phyloP scores from a whole-genome alignment of 1,140 invertebrate genomes.

The Cherax quadricarinatus region DNA sequence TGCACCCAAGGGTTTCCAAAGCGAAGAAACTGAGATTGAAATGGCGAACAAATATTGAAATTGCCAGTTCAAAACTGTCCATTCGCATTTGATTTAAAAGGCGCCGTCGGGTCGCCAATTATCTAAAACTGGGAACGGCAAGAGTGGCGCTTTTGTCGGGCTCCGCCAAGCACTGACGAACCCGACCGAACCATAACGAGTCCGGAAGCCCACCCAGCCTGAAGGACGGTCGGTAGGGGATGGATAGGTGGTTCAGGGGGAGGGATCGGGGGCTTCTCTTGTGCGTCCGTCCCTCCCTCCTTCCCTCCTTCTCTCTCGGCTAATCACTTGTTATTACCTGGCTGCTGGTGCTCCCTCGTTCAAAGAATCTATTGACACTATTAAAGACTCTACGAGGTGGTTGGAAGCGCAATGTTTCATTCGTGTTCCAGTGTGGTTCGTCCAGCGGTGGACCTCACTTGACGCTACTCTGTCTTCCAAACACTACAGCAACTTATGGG shows the following conservation, averaged over 20 bases:
- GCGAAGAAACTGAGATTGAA: slow-evolving; percentile 44
- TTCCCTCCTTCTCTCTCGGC: not conserved
- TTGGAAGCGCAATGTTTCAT: no score
- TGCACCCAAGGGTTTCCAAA: slow-evolving; percentile 35
- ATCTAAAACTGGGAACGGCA: slow-evolving; percentile 43
- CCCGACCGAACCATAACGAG: not conserved
- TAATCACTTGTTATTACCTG: not conserved
- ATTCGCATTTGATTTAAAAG: slow-evolving; percentile 30
- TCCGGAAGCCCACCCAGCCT: not conserved
- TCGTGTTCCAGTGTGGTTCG: no score
- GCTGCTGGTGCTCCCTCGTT: not conserved
- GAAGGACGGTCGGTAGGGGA: not conserved
- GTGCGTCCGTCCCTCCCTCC: not conserved
- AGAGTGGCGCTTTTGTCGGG: slow-evolving; percentile 39
- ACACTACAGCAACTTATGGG: no score
- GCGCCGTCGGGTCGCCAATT: slow-evolving; percentile 25
- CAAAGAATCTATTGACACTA: no score
- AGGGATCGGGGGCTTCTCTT: no score
- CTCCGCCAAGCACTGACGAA: not conserved
- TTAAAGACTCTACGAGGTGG: no score
- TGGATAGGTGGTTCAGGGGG: no score
- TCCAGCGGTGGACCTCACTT: no score
- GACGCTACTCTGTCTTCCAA: no score
- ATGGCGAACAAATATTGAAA: slow-evolving; percentile 8
- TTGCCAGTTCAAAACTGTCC: slow-evolving; percentile 49